These are phyloP conservation scores for Oreortyx pictus DNA, from an alignment of 2,797 vertebrate genomes.

Conservation along the genomic window DNA sequence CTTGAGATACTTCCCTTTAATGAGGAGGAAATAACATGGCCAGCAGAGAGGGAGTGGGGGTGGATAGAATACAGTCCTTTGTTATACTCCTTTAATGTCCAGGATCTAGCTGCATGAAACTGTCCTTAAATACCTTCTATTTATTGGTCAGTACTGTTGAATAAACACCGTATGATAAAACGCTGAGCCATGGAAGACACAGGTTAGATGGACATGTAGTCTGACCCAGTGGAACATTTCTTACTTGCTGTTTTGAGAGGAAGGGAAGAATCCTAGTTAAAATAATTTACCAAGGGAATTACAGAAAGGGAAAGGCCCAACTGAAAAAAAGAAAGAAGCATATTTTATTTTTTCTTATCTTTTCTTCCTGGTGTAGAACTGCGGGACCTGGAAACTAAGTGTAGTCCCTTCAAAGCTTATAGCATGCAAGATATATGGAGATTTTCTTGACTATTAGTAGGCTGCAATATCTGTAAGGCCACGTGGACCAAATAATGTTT, in stretches of 20 bases:
- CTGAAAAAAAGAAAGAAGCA: too few relatives aligned
- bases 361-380: neutral
- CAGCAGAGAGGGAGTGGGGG: neutral
- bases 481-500: neutral
- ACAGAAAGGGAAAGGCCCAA: neutral
- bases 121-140: neutral
- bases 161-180: neutral
- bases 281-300: neutral
- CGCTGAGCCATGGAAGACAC: neutral
- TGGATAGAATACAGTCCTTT: neutral
- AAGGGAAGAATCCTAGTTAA: neutral
- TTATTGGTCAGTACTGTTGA: neutral
- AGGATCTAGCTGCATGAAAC: neutral
- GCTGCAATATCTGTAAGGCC: neutral
- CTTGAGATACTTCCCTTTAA: neutral
- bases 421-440: neutral
- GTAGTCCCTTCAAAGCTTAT: neutral
- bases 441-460: neutral
- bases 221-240: neutral
- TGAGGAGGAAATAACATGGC: neutral
- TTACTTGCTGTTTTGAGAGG: neutral
- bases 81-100: neutral
- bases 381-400: neutral
- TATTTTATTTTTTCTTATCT: neutral
- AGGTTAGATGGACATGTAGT: neutral